Base-by-base conservation (phyloP, 2,888 invertebrate species). In the Celastrina argiolus region DNA sequence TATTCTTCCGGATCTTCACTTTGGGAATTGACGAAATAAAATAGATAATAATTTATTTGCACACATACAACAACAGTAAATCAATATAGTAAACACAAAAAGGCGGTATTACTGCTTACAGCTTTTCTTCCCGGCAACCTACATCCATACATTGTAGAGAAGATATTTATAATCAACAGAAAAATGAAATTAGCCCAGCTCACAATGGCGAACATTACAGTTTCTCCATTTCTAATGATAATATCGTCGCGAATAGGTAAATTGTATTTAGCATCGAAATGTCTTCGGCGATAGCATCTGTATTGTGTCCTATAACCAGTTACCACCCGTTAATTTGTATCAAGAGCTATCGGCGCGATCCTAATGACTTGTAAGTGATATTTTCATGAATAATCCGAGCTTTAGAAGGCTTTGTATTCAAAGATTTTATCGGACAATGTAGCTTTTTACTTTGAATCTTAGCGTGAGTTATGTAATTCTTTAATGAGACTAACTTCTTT, bases 191-290 rank as follows among this genome's bases (percentile, higher is more conserved):
- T 36, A 51, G 22, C 51, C 12, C 12, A 51, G 51, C 51, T 26
- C 14, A 36, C 36, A 67, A 65, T 58, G 68, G 41, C 26, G 16
- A 56, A 42, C 34, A 45, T 45, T 22, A 45, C 63, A 16, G 26
- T 56, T 56, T 39, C 56, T 65, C 56, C 65, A 36, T 56, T 39
- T 39, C 31, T 28, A 26, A 69, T 67, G 73, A 73, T 73, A 66
- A 64, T 70, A 72, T 72, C 72, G 39, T 67, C 64, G 70, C 69
- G 69, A 73, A 74, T 73, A 70, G 72, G 72, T 70, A 70, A 72
- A 73, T 70, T 69, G 73, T 73, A 71, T 70, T 72, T 71, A 73
- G 70, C 68, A 73, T 73, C 73, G 68, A 71, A 72, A 74, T 71
- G 73, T 71, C 70, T 68, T 67, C 64, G 22, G 34, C 59, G 73